Evolutionary conservation across 2,113 vertebrate species (phyloP).

Genomic region (Calidris pugnax): DNA sequence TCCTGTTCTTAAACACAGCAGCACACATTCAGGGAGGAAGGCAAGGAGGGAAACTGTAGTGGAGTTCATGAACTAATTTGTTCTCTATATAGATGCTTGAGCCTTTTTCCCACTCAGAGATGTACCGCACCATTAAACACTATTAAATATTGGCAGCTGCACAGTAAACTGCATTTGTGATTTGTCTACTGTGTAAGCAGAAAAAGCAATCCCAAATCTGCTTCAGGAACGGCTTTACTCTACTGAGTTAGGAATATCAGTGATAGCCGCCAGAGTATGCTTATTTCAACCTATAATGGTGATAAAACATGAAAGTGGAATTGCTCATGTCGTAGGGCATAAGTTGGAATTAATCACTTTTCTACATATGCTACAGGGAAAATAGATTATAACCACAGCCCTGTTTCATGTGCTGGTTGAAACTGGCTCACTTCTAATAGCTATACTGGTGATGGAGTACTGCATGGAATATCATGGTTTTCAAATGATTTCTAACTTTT

Average conservation of each 20-base stretch:
- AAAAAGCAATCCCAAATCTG: not conserved
- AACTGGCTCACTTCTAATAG: not conserved
- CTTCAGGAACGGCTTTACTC: not conserved
- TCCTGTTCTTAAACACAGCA: not conserved
- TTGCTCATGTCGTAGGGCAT: not conserved
- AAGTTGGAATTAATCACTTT: constrained; percentile 1
- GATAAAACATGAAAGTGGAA: constrained; percentile 26
- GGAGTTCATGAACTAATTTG: not conserved
- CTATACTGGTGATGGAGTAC: not conserved
- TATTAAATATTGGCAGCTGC: not conserved
- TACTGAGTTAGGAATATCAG: not conserved
- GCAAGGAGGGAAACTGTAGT: not conserved
- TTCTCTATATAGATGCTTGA: not conserved
- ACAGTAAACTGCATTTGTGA: not conserved
- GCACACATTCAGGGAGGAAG: not conserved
- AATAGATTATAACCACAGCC: not conserved
- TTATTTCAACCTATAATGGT: not conserved
- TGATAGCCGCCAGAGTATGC: not conserved
- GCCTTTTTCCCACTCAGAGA: not conserved
- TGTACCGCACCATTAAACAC: not conserved
- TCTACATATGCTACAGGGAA: not conserved
- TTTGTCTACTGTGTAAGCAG: not conserved
- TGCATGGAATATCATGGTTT: not conserved
- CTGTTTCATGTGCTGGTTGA: not conserved
- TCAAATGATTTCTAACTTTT: not conserved